phyloP scores from a whole-genome alignment of 2,113 vertebrate genomes.

The Herpailurus yagouaroundi region DNA sequence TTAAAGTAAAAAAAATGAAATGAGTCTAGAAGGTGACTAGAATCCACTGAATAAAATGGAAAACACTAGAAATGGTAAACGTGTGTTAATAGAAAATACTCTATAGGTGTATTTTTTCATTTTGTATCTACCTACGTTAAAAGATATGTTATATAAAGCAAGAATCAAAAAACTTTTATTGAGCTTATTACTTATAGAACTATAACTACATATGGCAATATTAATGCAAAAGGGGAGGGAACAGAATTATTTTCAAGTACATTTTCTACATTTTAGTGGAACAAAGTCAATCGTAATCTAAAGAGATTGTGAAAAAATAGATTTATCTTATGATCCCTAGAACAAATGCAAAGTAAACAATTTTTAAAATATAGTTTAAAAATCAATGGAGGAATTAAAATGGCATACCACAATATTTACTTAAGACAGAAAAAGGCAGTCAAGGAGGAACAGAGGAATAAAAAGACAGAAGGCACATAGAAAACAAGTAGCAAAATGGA shows the following conservation, averaged over 20 bases:
- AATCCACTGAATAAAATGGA: not conserved
- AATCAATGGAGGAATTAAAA: not conserved
- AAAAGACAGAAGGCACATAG: not conserved
- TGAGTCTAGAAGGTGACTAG: not conserved
- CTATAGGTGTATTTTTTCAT: not conserved
- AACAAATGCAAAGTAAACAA: not conserved
- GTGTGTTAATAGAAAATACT: not conserved
- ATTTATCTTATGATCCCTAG: not conserved
- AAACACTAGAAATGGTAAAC: not conserved
- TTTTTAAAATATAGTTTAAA: not conserved
- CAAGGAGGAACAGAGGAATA: not conserved
- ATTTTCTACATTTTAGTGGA: not conserved
- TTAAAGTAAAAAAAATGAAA: not conserved
- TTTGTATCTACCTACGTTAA: not conserved
- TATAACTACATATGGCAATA: not conserved
- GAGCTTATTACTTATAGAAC: not conserved
- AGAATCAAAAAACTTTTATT: not conserved
- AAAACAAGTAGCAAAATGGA: not conserved
- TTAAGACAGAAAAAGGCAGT: not conserved
- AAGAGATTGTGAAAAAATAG: not conserved
- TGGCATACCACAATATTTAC: not conserved
- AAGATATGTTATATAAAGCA: not conserved
- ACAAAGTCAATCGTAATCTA: not conserved
- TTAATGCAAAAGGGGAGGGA: not conserved
- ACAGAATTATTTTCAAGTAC: not conserved